These are phyloP conservation scores for Clarias gariepinus DNA, from an alignment of 2,113 vertebrate genomes.

Conservation along the genomic window DNA sequence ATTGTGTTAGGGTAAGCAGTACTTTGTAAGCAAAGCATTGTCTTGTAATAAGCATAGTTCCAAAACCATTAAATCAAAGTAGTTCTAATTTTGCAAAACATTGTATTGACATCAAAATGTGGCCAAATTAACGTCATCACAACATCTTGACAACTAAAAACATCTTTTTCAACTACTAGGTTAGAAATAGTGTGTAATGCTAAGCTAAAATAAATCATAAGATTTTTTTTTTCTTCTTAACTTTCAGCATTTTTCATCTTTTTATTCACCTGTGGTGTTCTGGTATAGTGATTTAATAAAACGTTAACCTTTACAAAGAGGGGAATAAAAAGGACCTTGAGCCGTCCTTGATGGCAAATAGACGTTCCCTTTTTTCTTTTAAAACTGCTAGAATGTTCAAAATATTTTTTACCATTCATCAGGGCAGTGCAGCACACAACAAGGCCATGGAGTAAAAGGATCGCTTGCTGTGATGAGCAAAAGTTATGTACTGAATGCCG, in stretches of 20 bases:
- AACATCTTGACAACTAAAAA: too few species aligned
- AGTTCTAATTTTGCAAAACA: too few species aligned
- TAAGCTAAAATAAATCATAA: not conserved
- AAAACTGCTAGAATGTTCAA: not conserved
- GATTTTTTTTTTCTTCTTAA: too few species aligned
- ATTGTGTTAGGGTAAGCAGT: too few species aligned
- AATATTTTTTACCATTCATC: not conserved
- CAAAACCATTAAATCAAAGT: too few species aligned
- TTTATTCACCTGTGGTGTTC: not conserved
- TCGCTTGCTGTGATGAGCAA: not conserved
- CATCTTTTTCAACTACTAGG: too few species aligned
- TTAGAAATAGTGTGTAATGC: not conserved
- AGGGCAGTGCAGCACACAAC: not conserved
- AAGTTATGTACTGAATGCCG: not conserved
- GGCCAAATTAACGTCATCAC: too few species aligned
- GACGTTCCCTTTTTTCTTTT: not conserved
- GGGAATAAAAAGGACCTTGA: not conserved
- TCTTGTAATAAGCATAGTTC: too few species aligned
- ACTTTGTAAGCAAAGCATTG: too few species aligned
- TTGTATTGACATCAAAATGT: too few species aligned
- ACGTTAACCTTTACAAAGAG: not conserved
- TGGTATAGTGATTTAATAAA: not conserved
- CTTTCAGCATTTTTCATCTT: not conserved
- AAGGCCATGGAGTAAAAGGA: not conserved
- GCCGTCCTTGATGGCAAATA: not conserved